Percentiles rank a stretch among this genome's conserved stretches.
phyloP scores from a whole-genome alignment of 2,797 vertebrate species.

The Morelia viridis region DNA sequence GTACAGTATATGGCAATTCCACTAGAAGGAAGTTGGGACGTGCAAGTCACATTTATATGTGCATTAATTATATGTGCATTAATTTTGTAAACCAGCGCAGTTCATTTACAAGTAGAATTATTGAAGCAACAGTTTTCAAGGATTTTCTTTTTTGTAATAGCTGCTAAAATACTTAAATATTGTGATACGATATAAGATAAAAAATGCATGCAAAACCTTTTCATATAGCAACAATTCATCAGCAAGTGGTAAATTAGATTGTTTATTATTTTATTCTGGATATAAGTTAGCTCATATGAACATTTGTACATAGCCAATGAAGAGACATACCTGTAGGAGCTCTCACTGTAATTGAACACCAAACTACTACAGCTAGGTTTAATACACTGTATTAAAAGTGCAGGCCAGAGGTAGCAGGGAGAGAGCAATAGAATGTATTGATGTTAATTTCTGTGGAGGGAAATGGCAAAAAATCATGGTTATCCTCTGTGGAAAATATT shows the following conservation, averaged over 20 bases:
- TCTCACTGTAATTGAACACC: neutral
- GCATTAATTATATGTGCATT: no score
- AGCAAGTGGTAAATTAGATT: neutral
- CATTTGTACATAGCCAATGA: neutral
- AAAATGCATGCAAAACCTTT: neutral
- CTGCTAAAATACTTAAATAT: neutral
- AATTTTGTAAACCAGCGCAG: neutral
- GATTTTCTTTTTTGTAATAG: constrained; percentile 3
- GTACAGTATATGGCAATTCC: neutral
- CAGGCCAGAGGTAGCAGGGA: neutral
- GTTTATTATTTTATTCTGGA: neutral
- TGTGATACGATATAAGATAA: neutral
- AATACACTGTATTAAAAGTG: neutral
- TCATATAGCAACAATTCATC: neutral
- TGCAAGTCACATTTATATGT: neutral
- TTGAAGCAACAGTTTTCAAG: constrained; percentile 3
- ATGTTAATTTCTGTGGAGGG: no score
- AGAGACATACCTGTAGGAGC: neutral
- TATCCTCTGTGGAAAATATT: no score
- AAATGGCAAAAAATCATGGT: no score
- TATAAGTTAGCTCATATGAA: neutral
- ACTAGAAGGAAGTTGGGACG: neutral
- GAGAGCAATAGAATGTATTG: neutral
- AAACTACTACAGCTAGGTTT: neutral
- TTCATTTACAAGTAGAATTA: neutral